Base-by-base conservation (phyloP, 2,113 vertebrate species). In the Potamarius usumacintae region DNA sequence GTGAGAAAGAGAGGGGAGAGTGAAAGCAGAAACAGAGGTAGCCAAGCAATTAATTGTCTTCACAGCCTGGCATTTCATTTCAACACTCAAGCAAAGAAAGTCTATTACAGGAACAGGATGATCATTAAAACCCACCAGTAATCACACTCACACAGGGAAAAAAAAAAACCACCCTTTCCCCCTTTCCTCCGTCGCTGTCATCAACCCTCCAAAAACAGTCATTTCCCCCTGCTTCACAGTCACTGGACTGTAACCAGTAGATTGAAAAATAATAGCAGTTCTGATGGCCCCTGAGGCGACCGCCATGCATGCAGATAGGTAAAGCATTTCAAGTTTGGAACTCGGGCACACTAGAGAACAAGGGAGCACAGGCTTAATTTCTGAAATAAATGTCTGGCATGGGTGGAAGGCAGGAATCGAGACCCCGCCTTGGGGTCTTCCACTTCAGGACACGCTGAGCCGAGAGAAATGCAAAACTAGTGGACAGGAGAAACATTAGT, bases 21-120 rank as follows among this genome's bases (percentile, higher is more conserved):
- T 58, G 79, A 85, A 86, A 85, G 74, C 77, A 88, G 58, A 65
- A 62, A 90, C 92, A 92, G 94, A 93, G 91, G 92, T 95, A 95
- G 92, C 92, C 93, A 94, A 94, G 95, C 94, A 96, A 95, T 95
- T 95, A 95, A 95, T 96, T 95, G 94, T 95, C 92, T 94, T 94
- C 92, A 93, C 92, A 93, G 91, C 92, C 93, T 94, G 93, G 94
- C 93, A 95, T 96, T 93, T 94, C 92, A 93, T 95, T 95, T 95
- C 92, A 94, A 89, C 93, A 94, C 91, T 93, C 93, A 93, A 94
- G 93, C 89, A 89, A 91, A 91, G 82, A 95, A 94, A 94, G 93
- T 95, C 94, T 94, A 94, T 95, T 94, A 94, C 92, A 93, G 92
- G 92, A 93, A 93, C 93, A 94, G 92, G 92, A 90, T 92, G 93